Base-by-base conservation (phyloP, 53 echinoderm and acorn worm genomes). In the Henricia sp. region DNA sequence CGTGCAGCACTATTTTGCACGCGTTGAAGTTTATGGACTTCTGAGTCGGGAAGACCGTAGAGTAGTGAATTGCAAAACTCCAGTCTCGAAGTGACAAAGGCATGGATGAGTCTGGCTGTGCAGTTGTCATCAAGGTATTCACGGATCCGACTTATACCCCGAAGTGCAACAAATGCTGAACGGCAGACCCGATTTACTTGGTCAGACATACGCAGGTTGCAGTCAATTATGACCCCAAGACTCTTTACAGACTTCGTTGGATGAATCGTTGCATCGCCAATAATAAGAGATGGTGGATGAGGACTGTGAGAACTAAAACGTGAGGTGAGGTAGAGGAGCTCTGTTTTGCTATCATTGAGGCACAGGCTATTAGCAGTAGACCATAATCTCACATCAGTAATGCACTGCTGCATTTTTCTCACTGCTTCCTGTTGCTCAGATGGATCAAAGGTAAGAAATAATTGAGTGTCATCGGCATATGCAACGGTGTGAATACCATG, bases 1-100 rank as follows among this genome's bases (percentile, higher is more conserved):
- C 87, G 26, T 40, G 82, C 87, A 20, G 87, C 87, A 27, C 77
- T 77, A 24, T 80, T 87, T 37, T 82, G 87, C 20, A 87, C 57
- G 27, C 87, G 59, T 23, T 84, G 84, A 55, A 84, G 37, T 41
- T 84, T 84, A 19, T 2, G 25, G 1, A 55, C 57, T 0, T 84
- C 55, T 35, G 26, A 51, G 1, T 50, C 41, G 2, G 64, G 86
- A 3, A 86, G 67, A 2, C 86, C 86, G 34, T 38, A 74, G 2
- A 73, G 48, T 3, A 73, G 60, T 26, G 57, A 38, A 16, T 85
- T 85, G 46, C 73, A 72, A 2, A 30, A 74, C 34, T 67, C 73
- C 40, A 73, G 52, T 27, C 74, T 37, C 14, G 86, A 74, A 14
- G 74, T 46, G 34, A 86, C 86, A 40, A 67, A 86, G 51, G 86